Evolutionary conservation across 2,113 vertebrate genomes (phyloP).

Genomic region (Silurus glanis): DNA sequence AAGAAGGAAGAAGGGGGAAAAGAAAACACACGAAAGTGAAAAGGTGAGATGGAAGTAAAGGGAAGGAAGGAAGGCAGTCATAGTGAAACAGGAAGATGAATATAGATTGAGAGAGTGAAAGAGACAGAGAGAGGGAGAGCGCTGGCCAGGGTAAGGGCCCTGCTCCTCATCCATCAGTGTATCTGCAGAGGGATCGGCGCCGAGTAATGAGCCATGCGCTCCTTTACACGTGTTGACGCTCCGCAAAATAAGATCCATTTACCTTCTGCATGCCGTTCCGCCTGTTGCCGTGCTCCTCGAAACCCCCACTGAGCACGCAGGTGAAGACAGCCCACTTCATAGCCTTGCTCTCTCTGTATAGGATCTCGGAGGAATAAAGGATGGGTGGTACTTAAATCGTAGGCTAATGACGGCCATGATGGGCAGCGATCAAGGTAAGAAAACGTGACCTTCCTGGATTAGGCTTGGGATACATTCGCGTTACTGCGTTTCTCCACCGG

Average conservation of each 20-base stretch:
- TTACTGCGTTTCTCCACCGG: slow-evolving; percentile 22
- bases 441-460: slow-evolving; percentile 39
- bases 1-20: not conserved
- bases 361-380: slow-evolving; percentile 31
- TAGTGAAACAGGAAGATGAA: slow-evolving; percentile 23
- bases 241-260: slow-evolving; percentile 81
- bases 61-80: slow-evolving; percentile 8
- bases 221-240: slow-evolving; percentile 77
- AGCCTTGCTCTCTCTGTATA: not conserved
- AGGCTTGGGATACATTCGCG: not conserved
- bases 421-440: slow-evolving; percentile 12
- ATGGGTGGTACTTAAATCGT: slow-evolving; percentile 12
- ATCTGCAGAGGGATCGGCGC: slow-evolving; percentile 65
- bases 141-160: slow-evolving; percentile 43
- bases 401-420: slow-evolving; percentile 27
- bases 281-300: slow-evolving; percentile 44
- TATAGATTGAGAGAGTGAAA: not conserved
- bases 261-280: slow-evolving; percentile 61
- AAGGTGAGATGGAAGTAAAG: not conserved
- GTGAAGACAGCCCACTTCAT: slow-evolving; percentile 14
- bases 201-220: slow-evolving; percentile 76
- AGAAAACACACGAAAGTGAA: not conserved
- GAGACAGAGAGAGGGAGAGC: slow-evolving; percentile 24
- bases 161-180: slow-evolving; percentile 73
- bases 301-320: slow-evolving; percentile 26